Evolutionary conservation across 2,113 vertebrate genomes (phyloP).

Genomic region (Xiphophorus couchianus): DNA sequence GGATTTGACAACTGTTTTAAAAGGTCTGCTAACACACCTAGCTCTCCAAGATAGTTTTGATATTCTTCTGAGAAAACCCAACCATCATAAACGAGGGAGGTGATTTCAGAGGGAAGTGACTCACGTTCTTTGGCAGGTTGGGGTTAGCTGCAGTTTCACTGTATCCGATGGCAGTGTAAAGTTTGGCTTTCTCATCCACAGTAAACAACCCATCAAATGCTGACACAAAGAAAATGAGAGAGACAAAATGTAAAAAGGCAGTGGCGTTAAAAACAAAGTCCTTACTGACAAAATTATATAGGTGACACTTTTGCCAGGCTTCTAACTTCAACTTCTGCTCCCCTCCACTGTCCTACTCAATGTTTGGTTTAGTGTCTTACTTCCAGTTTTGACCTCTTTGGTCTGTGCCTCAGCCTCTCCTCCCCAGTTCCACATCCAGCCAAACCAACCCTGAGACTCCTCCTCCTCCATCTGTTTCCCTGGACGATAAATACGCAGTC

Average conservation of each 20-base stretch:
- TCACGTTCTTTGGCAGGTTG: constrained; percentile 94
- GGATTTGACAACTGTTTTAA: too few relatives aligned
- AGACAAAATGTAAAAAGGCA: neutral
- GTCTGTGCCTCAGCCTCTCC: constrained; percentile 66
- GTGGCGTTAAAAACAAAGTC: neutral
- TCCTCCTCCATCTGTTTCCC: constrained; percentile 90
- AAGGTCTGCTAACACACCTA: too few relatives aligned
- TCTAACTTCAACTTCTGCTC: neutral
- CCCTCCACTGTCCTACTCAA: neutral
- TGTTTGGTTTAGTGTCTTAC: constrained; percentile 64
- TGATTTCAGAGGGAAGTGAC: constrained; percentile 42
- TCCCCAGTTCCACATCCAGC: constrained; percentile 93
- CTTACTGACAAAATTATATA: neutral
- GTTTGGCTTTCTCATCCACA: constrained; percentile 88
- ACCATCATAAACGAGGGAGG: neutral
- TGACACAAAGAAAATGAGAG: constrained; percentile 49
- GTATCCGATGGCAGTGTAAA: constrained; percentile 98
- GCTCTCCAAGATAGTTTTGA: neutral
- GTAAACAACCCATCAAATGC: constrained; percentile 92
- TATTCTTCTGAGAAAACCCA: too few relatives aligned
- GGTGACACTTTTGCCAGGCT: too few relatives aligned
- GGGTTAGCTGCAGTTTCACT: constrained; percentile 92
- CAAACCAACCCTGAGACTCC: constrained; percentile 88
- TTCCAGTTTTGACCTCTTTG: constrained; percentile 85
- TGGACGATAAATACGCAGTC: constrained; percentile 87